These are phyloP conservation scores for Manis pentadactyla DNA, from an alignment of 2,797 vertebrate genomes.

Conservation along the genomic window DNA sequence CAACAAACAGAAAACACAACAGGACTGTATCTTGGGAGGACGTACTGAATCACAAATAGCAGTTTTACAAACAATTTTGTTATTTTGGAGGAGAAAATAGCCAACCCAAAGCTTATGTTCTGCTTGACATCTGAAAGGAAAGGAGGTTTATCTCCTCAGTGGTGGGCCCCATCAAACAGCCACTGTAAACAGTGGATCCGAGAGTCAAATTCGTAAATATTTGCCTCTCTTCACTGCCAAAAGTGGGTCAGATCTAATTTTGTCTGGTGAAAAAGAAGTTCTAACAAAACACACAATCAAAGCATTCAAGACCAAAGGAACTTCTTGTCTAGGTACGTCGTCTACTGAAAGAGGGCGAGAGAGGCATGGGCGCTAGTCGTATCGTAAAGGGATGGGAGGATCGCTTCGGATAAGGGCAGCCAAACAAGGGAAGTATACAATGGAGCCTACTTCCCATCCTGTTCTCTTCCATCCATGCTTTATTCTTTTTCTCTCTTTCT, in stretches of 20 bases:
- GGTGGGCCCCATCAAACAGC: not conserved
- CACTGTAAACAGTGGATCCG: not conserved
- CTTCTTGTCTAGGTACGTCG: not conserved
- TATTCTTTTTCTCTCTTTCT: not conserved
- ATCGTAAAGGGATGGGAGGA: not conserved
- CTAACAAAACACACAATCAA: not conserved
- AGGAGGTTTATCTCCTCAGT: slow-evolving; percentile 18
- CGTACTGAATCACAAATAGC: slow-evolving; percentile 3
- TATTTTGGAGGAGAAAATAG: slow-evolving; percentile 55
- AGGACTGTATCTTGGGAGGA: not conserved
- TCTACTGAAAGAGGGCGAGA: not conserved
- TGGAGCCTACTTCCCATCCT: not conserved
- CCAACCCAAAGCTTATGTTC: slow-evolving; percentile 3
- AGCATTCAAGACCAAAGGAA: not conserved
- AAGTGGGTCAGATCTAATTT: not conserved
- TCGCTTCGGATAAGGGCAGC: not conserved
- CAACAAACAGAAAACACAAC: slow-evolving; percentile 7
- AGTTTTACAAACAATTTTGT: slow-evolving; percentile 26
- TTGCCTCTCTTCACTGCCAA: not conserved
- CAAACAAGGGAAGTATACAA: not conserved
- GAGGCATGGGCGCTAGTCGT: not conserved
- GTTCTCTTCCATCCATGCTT: not conserved
- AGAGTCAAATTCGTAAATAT: not conserved
- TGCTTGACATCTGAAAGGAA: slow-evolving; percentile 10
- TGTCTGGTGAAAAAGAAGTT: slow-evolving; percentile 7